These are phyloP conservation scores for Caenorhabditis sp. DNA, from an alignment of 2,888 invertebrate species.

Conservation along the genomic window DNA sequence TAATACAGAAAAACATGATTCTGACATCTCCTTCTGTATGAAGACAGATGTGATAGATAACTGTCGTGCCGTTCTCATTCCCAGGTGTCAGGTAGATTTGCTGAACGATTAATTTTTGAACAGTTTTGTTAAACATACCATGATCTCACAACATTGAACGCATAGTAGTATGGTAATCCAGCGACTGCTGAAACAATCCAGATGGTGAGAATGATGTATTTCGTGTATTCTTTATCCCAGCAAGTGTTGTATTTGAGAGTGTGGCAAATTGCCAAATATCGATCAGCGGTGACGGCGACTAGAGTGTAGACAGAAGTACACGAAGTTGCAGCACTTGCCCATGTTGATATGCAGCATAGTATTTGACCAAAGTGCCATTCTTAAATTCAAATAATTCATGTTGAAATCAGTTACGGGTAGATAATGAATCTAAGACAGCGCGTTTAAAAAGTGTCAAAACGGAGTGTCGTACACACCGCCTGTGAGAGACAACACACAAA, in stretches of 20 bases:
- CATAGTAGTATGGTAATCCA: conserved; percentile 65
- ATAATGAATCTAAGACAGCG: too few relatives aligned
- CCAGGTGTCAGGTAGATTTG: too few relatives aligned
- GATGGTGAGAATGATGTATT: conserved; percentile 63
- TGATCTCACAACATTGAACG: conserved; percentile 57
- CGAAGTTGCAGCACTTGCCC: conserved; percentile 69
- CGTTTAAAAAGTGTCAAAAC: too few relatives aligned
- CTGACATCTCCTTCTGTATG: too few relatives aligned
- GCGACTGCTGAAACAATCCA: conserved; percentile 64
- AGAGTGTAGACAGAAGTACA: conserved; percentile 70
- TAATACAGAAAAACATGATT: conserved; percentile 40
- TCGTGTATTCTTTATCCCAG: conserved; percentile 62
- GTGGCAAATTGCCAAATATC: conserved; percentile 69
- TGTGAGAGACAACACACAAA: too few relatives aligned
- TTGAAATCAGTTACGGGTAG: too few relatives aligned
- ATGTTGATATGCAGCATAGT: conserved; percentile 68
- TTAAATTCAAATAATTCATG: too few relatives aligned
- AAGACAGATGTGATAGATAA: not conserved
- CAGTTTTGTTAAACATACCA: too few relatives aligned
- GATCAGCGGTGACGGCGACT: conserved; percentile 70
- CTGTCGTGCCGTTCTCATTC: too few relatives aligned
- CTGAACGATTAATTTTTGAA: too few relatives aligned
- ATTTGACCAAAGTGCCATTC: conserved; percentile 70
- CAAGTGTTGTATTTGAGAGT: conserved; percentile 62
- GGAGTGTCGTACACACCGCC: too few relatives aligned